phyloP scores from a whole-genome alignment of 2,888 invertebrate genomes.

The Gymnocheta viridis region DNA sequence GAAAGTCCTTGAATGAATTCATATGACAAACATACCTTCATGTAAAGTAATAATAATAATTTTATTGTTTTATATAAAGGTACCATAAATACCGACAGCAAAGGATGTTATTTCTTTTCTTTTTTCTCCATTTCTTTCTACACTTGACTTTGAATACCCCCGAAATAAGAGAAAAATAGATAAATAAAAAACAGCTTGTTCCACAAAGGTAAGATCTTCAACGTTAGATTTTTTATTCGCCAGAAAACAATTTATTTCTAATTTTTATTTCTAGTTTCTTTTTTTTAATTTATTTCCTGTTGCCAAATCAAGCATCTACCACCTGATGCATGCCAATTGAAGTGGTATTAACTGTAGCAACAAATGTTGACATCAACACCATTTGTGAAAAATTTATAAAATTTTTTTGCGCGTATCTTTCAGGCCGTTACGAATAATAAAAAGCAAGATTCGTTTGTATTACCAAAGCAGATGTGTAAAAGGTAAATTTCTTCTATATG shows the following conservation, averaged over 20 bases:
- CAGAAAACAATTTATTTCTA: slow-evolving; percentile 56
- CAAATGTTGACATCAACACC: slow-evolving; percentile 66
- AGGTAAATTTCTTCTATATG: neutral
- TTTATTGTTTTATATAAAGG: slow-evolving; percentile 65
- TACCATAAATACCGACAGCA: slow-evolving; percentile 46
- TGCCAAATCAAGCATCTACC: slow-evolving; percentile 49
- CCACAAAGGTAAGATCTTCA: neutral
- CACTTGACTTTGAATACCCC: slow-evolving; percentile 14
- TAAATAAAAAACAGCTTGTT: neutral
- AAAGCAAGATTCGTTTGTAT: neutral
- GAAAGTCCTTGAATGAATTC: slow-evolving; percentile 39
- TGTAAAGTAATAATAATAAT: slow-evolving; percentile 64
- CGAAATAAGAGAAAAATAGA: neutral
- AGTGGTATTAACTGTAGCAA: slow-evolving; percentile 40
- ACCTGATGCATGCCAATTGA: slow-evolving; percentile 66
- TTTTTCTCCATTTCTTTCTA: neutral
- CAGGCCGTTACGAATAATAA: slow-evolving; percentile 4
- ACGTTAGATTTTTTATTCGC: slow-evolving; percentile 28
- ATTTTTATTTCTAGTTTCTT: neutral
- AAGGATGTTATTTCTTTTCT: slow-evolving; percentile 24
- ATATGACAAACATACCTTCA: slow-evolving; percentile 33
- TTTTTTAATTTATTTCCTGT: neutral
- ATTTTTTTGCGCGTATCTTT: neutral
- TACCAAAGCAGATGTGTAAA: slow-evolving; percentile 11
- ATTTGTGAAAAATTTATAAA: slow-evolving; percentile 38